Percentiles rank a stretch among this genome's conserved stretches.
phyloP scores from a whole-genome alignment of 2,888 invertebrate genomes.

The Agonopterix subpropinquella region DNA sequence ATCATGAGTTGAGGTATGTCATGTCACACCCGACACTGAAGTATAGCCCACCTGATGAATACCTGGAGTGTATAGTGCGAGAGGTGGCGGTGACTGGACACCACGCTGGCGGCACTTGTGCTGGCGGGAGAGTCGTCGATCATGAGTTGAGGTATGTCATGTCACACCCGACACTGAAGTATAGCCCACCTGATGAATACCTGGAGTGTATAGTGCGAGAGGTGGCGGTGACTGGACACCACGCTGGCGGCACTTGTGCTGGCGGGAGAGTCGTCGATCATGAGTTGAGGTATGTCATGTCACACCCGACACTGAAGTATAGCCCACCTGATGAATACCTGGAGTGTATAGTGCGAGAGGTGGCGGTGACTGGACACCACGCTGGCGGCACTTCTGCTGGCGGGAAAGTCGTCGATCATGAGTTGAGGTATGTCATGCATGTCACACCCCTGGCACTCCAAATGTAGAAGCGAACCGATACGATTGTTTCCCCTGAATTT shows the following conservation, averaged over 20 bases:
- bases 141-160: slow-evolving; percentile 71
- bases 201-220: slow-evolving; percentile 79
- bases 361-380: slow-evolving; percentile 85
- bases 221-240: slow-evolving; percentile 83
- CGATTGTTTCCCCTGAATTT: too few relatives aligned
- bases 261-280: slow-evolving; percentile 86
- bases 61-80: slow-evolving; percentile 79
- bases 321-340: slow-evolving; percentile 72
- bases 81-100: slow-evolving; percentile 82
- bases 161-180: too few relatives aligned
- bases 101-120: slow-evolving; percentile 87
- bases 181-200: slow-evolving; percentile 66
- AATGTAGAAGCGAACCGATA: too few relatives aligned
- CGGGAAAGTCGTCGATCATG: slow-evolving; percentile 83
- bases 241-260: slow-evolving; percentile 86
- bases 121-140: slow-evolving; percentile 86
- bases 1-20: slow-evolving; percentile 77
- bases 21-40: background rate
- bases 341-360: slow-evolving; percentile 79
- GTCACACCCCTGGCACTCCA: too few relatives aligned
- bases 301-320: too few relatives aligned
- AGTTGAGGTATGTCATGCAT: slow-evolving; percentile 73
- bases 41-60: slow-evolving; percentile 61
- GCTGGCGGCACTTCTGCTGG: slow-evolving; percentile 87
- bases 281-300: slow-evolving; percentile 67